Evolutionary conservation across 2,113 vertebrate species (phyloP), one percentile per base, ranked within the genome.

Genomic region (Amazona guildingii): DNA sequence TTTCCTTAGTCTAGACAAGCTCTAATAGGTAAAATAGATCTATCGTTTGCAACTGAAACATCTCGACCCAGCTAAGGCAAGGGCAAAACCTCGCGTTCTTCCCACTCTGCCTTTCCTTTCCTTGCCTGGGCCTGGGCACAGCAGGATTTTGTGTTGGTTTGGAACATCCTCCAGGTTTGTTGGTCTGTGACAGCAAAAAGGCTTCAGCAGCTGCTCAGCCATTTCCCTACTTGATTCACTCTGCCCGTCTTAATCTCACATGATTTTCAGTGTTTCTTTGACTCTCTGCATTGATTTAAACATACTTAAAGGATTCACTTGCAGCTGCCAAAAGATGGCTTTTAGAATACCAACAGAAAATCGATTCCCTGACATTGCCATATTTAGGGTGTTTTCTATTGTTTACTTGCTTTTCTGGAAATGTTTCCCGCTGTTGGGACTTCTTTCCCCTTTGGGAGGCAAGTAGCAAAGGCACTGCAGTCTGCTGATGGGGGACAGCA

Each of bases 1-100:
- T 95, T 96, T 90, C 90, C 94, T 96, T 89, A 88, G 95, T 97
- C 96, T 96, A 96, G 96, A 97, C 94, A 96, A 94, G 96, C 96
- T 95, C 80, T 89, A 96, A 91, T 81, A 89, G 81, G n/a, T 95
- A 92, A 88, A 96, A 89, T 62, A 94, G 81, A 96, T 91, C 78
- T 84, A 97, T 97, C 90, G 77, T 84, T 93, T 84, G 88, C 94
- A 87, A 33, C 80, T 51, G 95, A 83, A 95, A 66, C 83, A 66
- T 73, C 86, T 76, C 12, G 2, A 76, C 80, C 83, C 66, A 44
- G 88, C 88, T 64, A 33, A 55, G 88, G 35, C 48, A 43, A 43
- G 79, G 39, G 13, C 27, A 33, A 62, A 66, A 18, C 52, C 52
- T 39, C 0, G 0, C 2, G 4, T 2, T 52, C 70, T 66, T 59